Evolutionary conservation across 2,797 vertebrate genomes (phyloP), one percentile per base, ranked within the genome.

Genomic region (Ispidina lecontei): DNA sequence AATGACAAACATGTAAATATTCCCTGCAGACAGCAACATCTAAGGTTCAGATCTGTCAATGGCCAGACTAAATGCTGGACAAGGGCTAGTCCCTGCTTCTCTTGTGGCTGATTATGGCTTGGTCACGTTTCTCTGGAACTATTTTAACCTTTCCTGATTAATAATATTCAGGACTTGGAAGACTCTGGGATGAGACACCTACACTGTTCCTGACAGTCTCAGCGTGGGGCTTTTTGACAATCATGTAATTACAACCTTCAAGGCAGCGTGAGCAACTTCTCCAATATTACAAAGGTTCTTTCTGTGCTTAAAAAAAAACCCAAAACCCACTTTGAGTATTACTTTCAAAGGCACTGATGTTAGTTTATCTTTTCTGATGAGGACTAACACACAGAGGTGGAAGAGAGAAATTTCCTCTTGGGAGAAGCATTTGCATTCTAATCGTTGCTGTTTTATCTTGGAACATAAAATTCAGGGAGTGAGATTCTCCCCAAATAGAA

Each of bases 391-490:
- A 2, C 2, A 2, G 54, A 82, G 52, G 52, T 35, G 58, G 68
- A 14, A 79, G 10, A 80, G 37, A 79, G 58, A 43, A 56, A 37
- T 51, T 87, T 84, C 60, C 81, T 63, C 71, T 10, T 2, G 63
- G 80, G 88, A 87, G 64, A 60, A 79, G 71, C 52, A 46, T 91
- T 91, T 85, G 65, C 70, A 62, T 58, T 90, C 69, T 92, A 47
- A 75, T 92, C 69, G 6, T 74, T 37, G 86, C 73, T 92, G 79
- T 54, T 87, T 89, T 77, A 58, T 71, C 93, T 91, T 14, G 17
- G 49, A 77, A 85, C 73, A 12, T 28, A 55, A 46, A 73, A 79
- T 70, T 62, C 54, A 51, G 43, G 73, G 71, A 75, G 70, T 2
- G 43, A 2, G 80, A 55, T 46, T 22, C 29, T 85, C 79, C 44